Base-by-base conservation (phyloP, 92 coral and sea anemone species). In the Virgularia gustaviana region DNA sequence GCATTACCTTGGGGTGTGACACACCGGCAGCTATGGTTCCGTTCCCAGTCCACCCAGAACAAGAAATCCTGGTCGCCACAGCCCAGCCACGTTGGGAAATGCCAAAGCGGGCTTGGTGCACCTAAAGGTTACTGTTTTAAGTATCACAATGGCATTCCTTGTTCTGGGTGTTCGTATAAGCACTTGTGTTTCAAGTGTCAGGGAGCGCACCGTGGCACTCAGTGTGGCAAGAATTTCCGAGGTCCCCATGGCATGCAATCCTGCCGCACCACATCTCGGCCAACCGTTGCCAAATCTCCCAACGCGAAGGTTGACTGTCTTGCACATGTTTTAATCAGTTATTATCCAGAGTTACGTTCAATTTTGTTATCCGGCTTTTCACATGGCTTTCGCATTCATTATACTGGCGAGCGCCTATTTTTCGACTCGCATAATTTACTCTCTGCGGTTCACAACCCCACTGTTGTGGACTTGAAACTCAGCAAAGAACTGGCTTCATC, bases 401-500 rank as follows among this genome's bases (percentile, higher is more conserved):
- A 31, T 35, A 16, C 22, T 23, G 80, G 80, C 3, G 11, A 47
- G 1, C 23, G 72, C 0, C 2, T 7, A 18, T 35, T 49, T 15
- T 62, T 36, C 23, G 2, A 15, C 20, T 44, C 79, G 10, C 22
- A 32, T 3, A 76, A 76, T 32, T 35, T 76, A 41, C 16, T 49
- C 4, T 76, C 73, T 1, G 80, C 63, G 1, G 30, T 34, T 1
- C 60, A 76, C 32, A 27, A 63, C 18, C 73, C 80, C 6, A 32
- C 31, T 9, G 42, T 36, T 76, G 73, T 76, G 32, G 32, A 72
- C 49, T 78, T 38, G n/a, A 85, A 85, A 37, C 49, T 85, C 20
- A 24, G 24, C 25, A 81, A 85, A 58, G 89, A 85, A 60, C 23
- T 63, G 49, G 73, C 56, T 13, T 76, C 86, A 4, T 61, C 58